A percentile compares a stretch with the other conserved stretches of the same genome.
Conservation (phyloP, 2,797 vertebrate species). For the Lophius americanus region DNA sequence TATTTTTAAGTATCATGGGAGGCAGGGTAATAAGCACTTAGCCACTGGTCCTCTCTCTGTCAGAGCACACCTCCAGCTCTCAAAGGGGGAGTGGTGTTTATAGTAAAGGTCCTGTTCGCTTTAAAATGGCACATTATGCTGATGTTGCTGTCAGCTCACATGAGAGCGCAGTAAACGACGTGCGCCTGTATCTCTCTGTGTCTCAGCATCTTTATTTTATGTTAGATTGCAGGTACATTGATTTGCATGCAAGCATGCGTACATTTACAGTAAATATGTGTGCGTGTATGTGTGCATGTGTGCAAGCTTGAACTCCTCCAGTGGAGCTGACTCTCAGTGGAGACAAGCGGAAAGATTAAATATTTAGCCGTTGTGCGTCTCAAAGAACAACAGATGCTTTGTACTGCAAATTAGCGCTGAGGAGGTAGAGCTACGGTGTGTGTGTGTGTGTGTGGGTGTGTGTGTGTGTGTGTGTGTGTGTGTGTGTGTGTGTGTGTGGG, state of each 20-base stretch:
- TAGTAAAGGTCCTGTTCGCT: conserved; percentile 92
- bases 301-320: conserved; percentile 81
- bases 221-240: conserved; percentile 19
- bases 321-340: conserved; percentile 84
- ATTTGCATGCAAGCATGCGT: conserved; percentile 32
- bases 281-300: conserved; percentile 19
- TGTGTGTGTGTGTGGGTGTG: conserved; percentile 2
- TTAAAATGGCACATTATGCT: conserved; percentile 90
- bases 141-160: conserved; percentile 89
- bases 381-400: conserved; percentile 87
- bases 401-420: conserved; percentile 80
- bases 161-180: conserved; percentile 33
- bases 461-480: neutral
- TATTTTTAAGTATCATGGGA: conserved; percentile 72
- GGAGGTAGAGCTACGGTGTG: conserved; percentile 45
- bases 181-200: conserved; percentile 27
- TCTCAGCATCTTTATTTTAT: neutral
- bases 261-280: conserved; percentile 9
- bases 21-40: conserved; percentile 78
- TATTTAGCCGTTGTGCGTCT: conserved; percentile 89
- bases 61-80: conserved; percentile 62
- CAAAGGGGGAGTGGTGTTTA: conserved; percentile 83
- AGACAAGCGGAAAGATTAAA: conserved; percentile 90
- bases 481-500: neutral
- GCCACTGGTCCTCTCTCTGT: conserved; percentile 61